Evolutionary conservation across 2,888 invertebrate species (phyloP).

Genomic region (Agrochola macilenta): DNA sequence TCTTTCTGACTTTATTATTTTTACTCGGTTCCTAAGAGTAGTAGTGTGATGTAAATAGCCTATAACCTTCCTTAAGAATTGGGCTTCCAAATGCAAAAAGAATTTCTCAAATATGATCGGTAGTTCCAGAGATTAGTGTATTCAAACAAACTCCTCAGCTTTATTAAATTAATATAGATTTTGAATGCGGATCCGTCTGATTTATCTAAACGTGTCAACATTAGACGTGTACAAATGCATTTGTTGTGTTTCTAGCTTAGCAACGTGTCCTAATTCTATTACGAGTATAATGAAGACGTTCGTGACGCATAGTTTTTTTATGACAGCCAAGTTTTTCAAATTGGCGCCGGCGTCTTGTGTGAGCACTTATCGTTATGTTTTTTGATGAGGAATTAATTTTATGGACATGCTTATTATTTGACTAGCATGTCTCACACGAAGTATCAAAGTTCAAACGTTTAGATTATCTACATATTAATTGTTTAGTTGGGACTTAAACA

Average conservation of each 20-base stretch:
- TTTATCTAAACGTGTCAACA: constrained; percentile 28
- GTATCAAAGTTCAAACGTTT: background rate
- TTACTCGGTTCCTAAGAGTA: background rate
- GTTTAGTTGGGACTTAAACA: background rate
- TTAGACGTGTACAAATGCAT: constrained; percentile 43
- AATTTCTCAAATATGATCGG: background rate
- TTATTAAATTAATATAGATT: background rate
- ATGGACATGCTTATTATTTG: constrained; percentile 12
- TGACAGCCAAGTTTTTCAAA: background rate
- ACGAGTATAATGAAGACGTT: constrained; percentile 11
- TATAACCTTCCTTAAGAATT: background rate
- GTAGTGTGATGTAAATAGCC: background rate
- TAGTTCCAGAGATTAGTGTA: background rate
- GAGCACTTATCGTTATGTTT: constrained; percentile 13
- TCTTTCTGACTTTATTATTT: background rate
- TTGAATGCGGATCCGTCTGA: constrained; percentile 8
- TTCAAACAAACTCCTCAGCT: background rate
- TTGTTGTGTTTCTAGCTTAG: constrained; percentile 4
- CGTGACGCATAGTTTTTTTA: constrained; percentile 12
- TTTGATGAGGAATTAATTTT: background rate
- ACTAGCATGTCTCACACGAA: background rate
- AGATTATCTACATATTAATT: background rate
- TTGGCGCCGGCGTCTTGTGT: background rate
- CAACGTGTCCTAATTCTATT: constrained; percentile 15
- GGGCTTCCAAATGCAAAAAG: background rate